A percentile compares a stretch with the other conserved stretches of the same genome.
Conservation (phyloP, 2,797 vertebrate genomes). For the Periparus ater region DNA sequence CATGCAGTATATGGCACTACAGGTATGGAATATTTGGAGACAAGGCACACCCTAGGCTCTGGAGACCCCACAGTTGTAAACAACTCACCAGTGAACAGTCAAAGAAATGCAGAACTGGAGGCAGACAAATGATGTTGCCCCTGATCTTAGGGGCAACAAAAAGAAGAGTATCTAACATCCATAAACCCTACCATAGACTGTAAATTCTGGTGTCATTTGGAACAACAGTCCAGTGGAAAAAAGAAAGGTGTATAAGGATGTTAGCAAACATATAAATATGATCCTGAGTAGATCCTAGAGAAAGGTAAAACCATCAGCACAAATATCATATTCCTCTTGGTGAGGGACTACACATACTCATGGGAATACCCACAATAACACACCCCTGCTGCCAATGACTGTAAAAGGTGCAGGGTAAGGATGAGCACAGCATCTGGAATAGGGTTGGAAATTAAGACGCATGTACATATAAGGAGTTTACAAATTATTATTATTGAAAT, state of each 20-base stretch:
- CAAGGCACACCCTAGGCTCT: neutral
- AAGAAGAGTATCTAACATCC: neutral
- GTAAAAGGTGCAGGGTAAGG: neutral
- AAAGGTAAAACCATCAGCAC: neutral
- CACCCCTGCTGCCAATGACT: neutral
- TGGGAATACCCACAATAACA: neutral
- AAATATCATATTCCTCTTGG: neutral
- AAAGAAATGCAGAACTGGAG: neutral
- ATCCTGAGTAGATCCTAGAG: neutral
- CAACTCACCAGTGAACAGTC: neutral
- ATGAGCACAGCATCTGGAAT: neutral
- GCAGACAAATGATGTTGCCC: neutral
- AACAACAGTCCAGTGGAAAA: neutral
- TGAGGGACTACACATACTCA: neutral
- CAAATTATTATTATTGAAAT: neutral
- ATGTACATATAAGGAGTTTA: neutral
- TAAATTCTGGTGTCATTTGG: neutral
- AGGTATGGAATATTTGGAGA: neutral
- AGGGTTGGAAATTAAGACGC: neutral
- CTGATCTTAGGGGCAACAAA: neutral
- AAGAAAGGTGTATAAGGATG: neutral
- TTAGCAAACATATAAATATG: neutral
- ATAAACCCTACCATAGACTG: rapidly evolving
- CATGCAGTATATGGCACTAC: neutral
- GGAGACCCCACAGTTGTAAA: neutral